Conservation (phyloP, 1,140 invertebrate genomes). For the Nymphalis io region DNA sequence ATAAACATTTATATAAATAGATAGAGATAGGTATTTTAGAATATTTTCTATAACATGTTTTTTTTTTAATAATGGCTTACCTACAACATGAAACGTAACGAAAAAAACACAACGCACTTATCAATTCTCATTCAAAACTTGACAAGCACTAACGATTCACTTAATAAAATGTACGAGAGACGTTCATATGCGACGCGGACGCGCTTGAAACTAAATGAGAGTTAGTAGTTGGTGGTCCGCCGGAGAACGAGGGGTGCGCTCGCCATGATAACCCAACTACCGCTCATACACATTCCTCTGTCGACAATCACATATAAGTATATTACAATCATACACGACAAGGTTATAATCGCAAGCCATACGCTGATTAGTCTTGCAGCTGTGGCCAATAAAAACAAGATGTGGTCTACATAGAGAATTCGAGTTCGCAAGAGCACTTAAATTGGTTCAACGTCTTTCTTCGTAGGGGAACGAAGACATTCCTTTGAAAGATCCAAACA, state of each 20-base stretch:
- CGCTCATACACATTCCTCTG: slow-evolving; percentile 48
- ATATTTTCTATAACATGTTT: neutral
- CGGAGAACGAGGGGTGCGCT: slow-evolving; percentile 53
- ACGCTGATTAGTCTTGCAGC: slow-evolving; percentile 58
- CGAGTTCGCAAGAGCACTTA: slow-evolving; percentile 28
- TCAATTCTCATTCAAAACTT: neutral
- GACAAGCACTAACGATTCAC: neutral
- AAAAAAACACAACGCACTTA: neutral
- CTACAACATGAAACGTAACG: neutral
- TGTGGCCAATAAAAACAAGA: slow-evolving; percentile 57
- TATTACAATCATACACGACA: slow-evolving; percentile 46
- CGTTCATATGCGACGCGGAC: slow-evolving; percentile 51
- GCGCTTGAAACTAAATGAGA: slow-evolving; percentile 63
- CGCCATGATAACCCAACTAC: slow-evolving; percentile 53
- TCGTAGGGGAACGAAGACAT: slow-evolving; percentile 20
- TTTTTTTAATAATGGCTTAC: neutral
- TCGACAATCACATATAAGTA: slow-evolving; percentile 46
- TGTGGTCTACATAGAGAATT: slow-evolving; percentile 42
- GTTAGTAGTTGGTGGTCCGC: slow-evolving; percentile 33
- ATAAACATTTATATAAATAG: neutral
- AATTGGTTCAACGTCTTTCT: slow-evolving; percentile 36
- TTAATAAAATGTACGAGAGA: slow-evolving; percentile 33
- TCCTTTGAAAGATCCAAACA: slow-evolving; percentile 20
- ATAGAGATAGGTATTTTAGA: neutral
- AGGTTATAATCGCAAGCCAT: slow-evolving; percentile 53